Conservation (phyloP, 2,888 invertebrate species). For the Tupiocoris notatus region DNA sequence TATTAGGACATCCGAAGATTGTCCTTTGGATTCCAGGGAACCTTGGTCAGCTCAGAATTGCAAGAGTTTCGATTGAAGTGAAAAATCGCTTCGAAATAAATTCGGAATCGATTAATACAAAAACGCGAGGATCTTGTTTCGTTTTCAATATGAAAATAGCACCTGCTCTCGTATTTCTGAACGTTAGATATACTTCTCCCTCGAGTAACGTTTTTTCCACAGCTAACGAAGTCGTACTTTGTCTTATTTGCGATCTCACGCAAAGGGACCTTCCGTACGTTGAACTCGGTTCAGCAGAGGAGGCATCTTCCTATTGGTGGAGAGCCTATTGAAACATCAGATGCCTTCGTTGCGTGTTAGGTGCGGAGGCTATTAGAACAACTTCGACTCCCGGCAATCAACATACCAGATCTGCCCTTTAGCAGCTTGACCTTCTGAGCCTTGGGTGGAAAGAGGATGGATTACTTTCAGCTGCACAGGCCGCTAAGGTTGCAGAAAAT, state of each 20-base stretch:
- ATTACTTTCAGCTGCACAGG: neutral
- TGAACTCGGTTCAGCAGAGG: neutral
- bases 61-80: too few species aligned
- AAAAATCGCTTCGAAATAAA: too few species aligned
- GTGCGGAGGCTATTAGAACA: neutral
- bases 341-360: neutral
- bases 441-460: neutral
- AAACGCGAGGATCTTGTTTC: too few species aligned
- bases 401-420: neutral
- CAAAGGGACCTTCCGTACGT: neutral
- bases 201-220: too few species aligned
- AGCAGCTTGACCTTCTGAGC: neutral
- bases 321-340: constrained; percentile 6
- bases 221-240: constrained; percentile 12
- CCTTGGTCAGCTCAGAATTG: too few species aligned
- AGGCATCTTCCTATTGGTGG: neutral
- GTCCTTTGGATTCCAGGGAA: too few species aligned
- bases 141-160: too few species aligned
- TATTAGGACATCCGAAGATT: neutral
- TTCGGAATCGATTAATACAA: too few species aligned
- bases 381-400: neutral
- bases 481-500: too few species aligned
- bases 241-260: neutral
- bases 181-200: too few species aligned
- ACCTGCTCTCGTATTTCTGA: too few species aligned